Conservation (phyloP, 2,113 vertebrate genomes). For the Illadopsis cleaveri region DNA sequence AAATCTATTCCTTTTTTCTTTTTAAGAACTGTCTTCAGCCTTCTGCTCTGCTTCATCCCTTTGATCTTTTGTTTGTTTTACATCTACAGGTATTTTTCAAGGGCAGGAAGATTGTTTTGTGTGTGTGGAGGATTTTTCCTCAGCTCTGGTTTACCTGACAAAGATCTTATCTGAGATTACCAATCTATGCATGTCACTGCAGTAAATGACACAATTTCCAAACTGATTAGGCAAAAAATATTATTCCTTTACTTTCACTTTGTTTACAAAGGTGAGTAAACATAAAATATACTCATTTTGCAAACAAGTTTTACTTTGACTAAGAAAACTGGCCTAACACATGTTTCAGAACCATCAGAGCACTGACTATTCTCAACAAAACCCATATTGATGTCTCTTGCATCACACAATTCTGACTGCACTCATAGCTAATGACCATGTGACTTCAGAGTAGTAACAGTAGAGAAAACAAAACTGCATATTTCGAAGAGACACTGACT, state of each 20-base stretch:
- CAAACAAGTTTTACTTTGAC: neutral
- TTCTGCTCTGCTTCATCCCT: neutral
- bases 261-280: neutral
- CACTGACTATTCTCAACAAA: neutral
- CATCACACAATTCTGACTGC: neutral
- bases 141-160: neutral
- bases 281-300: neutral
- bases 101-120: neutral
- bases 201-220: neutral
- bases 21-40: neutral
- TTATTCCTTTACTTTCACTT: neutral
- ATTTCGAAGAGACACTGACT: neutral
- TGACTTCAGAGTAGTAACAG: neutral
- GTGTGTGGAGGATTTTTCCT: neutral
- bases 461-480: neutral
- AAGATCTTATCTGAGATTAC: neutral
- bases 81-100: neutral
- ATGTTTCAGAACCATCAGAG: neutral
- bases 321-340: neutral
- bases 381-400: fast-evolving
- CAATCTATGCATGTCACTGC: neutral
- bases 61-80: neutral
- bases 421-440: neutral
- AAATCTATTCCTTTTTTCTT: neutral
- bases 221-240: neutral